Percentiles rank a stretch among this genome's conserved stretches.
These are phyloP conservation scores for Aspidoscelis tigris DNA, from an alignment of 2,113 vertebrate species.

Conservation along the genomic window DNA sequence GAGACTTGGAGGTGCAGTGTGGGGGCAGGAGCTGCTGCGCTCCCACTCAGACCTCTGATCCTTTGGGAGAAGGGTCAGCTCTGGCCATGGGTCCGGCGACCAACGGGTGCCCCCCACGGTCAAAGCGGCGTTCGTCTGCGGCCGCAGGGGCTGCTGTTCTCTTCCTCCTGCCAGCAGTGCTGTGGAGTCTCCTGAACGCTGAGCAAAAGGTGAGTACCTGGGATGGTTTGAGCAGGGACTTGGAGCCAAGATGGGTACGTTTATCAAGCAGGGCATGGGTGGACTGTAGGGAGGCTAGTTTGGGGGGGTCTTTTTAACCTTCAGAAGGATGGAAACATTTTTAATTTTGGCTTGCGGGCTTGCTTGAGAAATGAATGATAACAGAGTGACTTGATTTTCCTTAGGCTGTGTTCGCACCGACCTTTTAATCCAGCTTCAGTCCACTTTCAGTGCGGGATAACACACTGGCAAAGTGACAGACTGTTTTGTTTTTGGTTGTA, in stretches of 20 bases:
- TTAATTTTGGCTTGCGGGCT: no score
- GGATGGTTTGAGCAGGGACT: neutral
- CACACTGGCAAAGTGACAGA: no score
- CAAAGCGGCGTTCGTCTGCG: neutral
- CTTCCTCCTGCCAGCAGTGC: rapidly evolving
- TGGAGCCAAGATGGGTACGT: neutral
- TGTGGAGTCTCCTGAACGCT: neutral
- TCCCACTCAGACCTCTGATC: neutral
- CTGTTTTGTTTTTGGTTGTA: no score
- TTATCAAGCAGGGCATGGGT: neutral
- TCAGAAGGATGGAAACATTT: neutral
- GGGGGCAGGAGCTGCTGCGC: no score
- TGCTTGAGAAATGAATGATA: neutral
- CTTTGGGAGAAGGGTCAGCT: neutral
- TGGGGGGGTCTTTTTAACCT: neutral
- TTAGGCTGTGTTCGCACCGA: no score
- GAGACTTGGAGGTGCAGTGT: neutral
- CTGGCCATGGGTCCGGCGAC: neutral
- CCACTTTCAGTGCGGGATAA: no score
- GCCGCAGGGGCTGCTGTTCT: rapidly evolving
- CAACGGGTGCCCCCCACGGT: neutral
- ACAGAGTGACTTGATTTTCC: no score
- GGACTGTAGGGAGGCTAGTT: no score
- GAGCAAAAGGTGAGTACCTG: neutral
- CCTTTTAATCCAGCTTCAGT: no score